A percentile compares a stretch with the other conserved stretches of the same genome.
These are phyloP conservation scores for Alexandromys fortis DNA, from an alignment of 2,113 vertebrate species.

Conservation along the genomic window DNA sequence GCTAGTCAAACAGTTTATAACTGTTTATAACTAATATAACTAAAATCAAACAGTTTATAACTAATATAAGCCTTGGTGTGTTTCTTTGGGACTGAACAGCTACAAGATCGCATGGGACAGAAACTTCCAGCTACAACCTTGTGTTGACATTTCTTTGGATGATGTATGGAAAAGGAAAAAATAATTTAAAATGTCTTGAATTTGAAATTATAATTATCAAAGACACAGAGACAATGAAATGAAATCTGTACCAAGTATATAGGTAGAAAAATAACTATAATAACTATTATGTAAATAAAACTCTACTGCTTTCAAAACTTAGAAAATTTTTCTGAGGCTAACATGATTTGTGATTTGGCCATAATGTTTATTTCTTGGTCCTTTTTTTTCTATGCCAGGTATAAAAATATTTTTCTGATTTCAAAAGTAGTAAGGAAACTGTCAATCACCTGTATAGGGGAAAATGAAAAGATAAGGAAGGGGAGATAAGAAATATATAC, in stretches of 20 bases:
- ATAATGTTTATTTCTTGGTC: constrained; percentile 10
- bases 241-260: constrained; percentile 27
- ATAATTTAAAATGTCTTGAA: constrained; percentile 41
- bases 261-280: constrained; percentile 23
- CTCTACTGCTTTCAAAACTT: not conserved
- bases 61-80: too few species aligned
- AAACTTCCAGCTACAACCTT: not conserved
- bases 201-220: constrained; percentile 51
- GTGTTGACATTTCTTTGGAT: not conserved
- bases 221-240: constrained; percentile 55
- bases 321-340: constrained; percentile 33
- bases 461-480: not conserved
- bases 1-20: too few species aligned
- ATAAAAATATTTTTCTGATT: constrained; percentile 32
- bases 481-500: not conserved
- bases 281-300: constrained; percentile 12
- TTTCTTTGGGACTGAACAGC: too few species aligned
- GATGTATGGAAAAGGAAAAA: constrained; percentile 35
- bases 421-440: constrained; percentile 1
- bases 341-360: not conserved
- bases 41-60: too few species aligned
- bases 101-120: too few species aligned
- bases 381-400: not conserved
- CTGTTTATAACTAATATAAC: too few species aligned
- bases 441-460: not conserved